Base-by-base conservation (phyloP, 2,113 vertebrate species). In the Taurulus bubalis region DNA sequence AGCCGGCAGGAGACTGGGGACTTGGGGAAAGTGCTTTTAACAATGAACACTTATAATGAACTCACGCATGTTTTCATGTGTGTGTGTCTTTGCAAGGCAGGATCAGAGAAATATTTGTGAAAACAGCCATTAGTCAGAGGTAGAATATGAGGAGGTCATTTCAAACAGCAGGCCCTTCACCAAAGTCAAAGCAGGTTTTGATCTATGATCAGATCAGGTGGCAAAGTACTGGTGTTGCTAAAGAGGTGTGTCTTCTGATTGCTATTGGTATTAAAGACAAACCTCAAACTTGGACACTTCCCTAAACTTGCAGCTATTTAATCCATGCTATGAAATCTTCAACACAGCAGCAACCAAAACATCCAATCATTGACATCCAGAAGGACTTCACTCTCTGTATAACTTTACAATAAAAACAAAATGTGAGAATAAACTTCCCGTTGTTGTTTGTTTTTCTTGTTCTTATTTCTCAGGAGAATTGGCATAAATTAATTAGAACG, bases 351-450 rank as follows among this genome's bases (percentile, higher is more conserved):
- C 18, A 58, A 30, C 16, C 7, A 12, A 47, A 32, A 34, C n/a
- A 63, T 65, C 30, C 3, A 24, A n/a, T 66, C 26, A 40, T 2
- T 45, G 68, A 63, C 22, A 34, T 30, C 28, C 42, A 77, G n/a
- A 24, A 9, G 24, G 34, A 28, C 45, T 36, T 58, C 51, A 85
- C 12, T 76, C 55, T 28, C 30, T 32, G 58, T 59, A 49, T 77
- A 58, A 71, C 63, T 77, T 75, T 14, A 72, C 47, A 83, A 71
- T 40, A 58, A 62, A 83, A 86, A 81, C 60, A 49, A 68, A 3
- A 75, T 63, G 26, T 65, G 9, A 47, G 67, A 75, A 75, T 55
- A 65, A 73, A 87, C 74, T 85, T 85, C 83, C 88, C 11, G 45
- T 84, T 8, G 20, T 28, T 67, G 75, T 26, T 77, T 82, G 80